Evolutionary conservation across 2,113 vertebrate genomes (phyloP), one percentile per base, ranked within the genome.

Genomic region (Nyctibius bracteatus): DNA sequence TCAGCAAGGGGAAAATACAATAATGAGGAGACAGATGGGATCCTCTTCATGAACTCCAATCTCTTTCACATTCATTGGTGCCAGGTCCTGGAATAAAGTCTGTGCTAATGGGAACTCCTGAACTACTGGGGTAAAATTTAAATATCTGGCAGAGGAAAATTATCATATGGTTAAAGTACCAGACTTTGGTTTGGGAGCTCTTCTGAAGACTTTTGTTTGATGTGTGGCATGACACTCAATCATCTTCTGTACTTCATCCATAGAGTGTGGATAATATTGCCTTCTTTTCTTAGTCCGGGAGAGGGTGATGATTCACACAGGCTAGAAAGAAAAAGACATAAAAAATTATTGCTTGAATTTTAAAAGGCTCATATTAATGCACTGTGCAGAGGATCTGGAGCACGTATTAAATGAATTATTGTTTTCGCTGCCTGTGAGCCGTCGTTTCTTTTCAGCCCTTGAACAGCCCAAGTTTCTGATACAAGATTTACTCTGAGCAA

Each of bases 321-420:
- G 17, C 77, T 72, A 30, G 80, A 68, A 89, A 65, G 44, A 43
- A 59, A 87, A 85, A 94, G 77, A n/a, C 57, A 28, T 71, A 37
- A 24, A 80, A 72, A 95, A 94, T 89, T 72, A 95, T 68, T 81
- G 62, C 77, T 79, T 91, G 94, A 91, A 75, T 97, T 94, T 95
- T 82, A 84, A 95, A 88, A 89, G 41, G 68, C 30, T 91, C 54
- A 12, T 68, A 65, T 87, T 94, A 93, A 96, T 87, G 77, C 5
- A 1, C 44, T 73, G 41, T 85, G 62, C 37, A 58, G 83, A 84
- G 70, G 65, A 65, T 85, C 57, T 89, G 77, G 52, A 96, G 57
- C 61, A 87, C 61, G 52, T 65, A 89, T 33, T 85, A 63, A 95
- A 89, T 81, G 70, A 95, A 75, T 94, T 94, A 71, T 86, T 91